Conservation (phyloP, 2,113 vertebrate genomes). For the Oreochromis tanganicae region DNA sequence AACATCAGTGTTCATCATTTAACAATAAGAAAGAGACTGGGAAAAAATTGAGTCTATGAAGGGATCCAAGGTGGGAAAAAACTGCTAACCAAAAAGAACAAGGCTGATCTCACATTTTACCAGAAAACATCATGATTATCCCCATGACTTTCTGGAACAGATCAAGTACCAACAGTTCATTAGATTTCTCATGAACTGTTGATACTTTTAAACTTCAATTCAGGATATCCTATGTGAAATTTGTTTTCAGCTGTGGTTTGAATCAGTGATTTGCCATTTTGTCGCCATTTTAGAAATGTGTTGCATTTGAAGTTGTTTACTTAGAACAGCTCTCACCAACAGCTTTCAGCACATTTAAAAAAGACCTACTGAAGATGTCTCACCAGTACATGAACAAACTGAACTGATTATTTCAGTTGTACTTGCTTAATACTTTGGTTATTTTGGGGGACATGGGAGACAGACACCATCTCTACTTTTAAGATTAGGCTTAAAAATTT, state of each 20-base stretch:
- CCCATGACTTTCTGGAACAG: background rate
- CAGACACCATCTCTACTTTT: too few species aligned
- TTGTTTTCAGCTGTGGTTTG: background rate
- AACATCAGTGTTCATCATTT: fast-evolving
- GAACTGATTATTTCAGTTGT: background rate
- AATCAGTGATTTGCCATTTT: background rate
- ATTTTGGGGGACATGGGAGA: too few species aligned
- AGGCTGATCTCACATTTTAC: background rate
- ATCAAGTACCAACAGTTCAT: background rate
- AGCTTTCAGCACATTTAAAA: background rate
- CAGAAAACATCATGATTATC: background rate
- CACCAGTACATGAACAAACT: background rate
- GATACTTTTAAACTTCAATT: too few species aligned
- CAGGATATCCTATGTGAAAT: too few species aligned
- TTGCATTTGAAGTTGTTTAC: background rate
- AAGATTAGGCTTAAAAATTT: too few species aligned
- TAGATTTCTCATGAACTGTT: background rate
- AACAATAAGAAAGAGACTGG: background rate
- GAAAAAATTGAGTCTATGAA: background rate
- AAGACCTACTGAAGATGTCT: background rate
- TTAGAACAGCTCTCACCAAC: background rate
- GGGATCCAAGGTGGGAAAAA: background rate
- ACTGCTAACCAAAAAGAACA: background rate
- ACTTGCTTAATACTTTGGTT: background rate
- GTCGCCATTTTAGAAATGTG: background rate